A percentile compares a stretch with the other conserved stretches of the same genome.
Evolutionary conservation across 2,113 vertebrate species (phyloP).

Genomic region (Mormyrus lacerda): DNA sequence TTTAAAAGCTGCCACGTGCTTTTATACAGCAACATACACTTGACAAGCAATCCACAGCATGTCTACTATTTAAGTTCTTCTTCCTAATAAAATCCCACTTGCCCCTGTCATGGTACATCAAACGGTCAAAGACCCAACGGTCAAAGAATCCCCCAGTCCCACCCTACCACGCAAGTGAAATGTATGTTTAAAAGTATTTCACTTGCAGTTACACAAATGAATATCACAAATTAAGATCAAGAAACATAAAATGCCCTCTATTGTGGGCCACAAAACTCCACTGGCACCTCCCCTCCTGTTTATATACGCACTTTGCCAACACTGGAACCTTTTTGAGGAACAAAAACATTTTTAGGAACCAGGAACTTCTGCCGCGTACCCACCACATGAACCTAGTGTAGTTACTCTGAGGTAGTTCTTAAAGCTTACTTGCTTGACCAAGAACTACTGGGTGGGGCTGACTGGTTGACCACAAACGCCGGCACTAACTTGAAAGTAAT

Average conservation of each 20-base stretch:
- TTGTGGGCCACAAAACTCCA: background rate
- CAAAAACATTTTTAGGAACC: background rate
- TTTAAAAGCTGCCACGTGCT: background rate
- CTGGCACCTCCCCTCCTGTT: background rate
- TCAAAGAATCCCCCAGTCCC: background rate
- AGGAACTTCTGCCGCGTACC: no score
- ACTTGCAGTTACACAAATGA: background rate
- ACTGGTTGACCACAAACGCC: background rate
- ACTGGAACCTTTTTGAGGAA: background rate
- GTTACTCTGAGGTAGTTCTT: no score
- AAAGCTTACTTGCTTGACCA: no score
- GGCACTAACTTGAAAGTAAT: background rate
- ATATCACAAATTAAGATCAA: background rate
- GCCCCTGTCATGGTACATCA: background rate
- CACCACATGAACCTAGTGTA: no score
- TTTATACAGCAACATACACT: background rate
- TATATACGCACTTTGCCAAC: background rate
- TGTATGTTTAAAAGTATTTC: background rate
- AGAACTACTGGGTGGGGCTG: no score
- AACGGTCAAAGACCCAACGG: background rate
- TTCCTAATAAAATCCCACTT: background rate
- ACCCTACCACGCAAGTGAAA: background rate
- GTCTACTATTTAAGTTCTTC: background rate
- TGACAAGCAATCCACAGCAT: background rate
- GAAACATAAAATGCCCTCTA: background rate